Evolutionary conservation across 2,797 vertebrate genomes (phyloP).

Genomic region (Sus cebifrons): DNA sequence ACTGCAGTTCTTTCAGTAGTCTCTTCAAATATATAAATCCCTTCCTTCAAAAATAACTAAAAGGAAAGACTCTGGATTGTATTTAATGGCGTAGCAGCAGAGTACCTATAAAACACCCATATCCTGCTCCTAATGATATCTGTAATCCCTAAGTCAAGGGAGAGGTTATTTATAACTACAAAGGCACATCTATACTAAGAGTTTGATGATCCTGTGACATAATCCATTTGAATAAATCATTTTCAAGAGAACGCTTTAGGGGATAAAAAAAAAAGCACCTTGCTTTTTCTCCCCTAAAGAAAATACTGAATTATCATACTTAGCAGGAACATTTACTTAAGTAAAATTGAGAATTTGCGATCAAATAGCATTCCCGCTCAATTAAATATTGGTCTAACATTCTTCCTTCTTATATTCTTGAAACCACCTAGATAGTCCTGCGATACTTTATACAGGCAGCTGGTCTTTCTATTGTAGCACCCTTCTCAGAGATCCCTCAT

Average conservation of each 20-base stretch:
- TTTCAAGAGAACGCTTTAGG: constrained; percentile 53
- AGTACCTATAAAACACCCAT: constrained; percentile 44
- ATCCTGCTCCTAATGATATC: constrained; percentile 45
- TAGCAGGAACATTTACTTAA: constrained; percentile 34
- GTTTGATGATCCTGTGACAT: constrained; percentile 57
- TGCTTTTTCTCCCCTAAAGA: background rate
- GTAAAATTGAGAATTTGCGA: constrained; percentile 60
- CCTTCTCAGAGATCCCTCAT: background rate
- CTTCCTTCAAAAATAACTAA: constrained; percentile 71
- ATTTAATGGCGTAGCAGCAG: constrained; percentile 37
- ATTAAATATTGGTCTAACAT: constrained; percentile 21
- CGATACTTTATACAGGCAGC: background rate
- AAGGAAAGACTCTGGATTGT: constrained; percentile 40
- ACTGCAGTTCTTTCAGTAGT: constrained; percentile 45
- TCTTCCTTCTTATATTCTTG: constrained; percentile 2
- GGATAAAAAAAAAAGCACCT: background rate
- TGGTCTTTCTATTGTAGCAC: constrained; percentile 1
- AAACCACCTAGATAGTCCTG: background rate
- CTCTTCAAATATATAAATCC: constrained; percentile 63
- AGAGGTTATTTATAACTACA: constrained; percentile 52
- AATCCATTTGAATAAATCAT: constrained; percentile 51
- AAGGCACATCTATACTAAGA: background rate
- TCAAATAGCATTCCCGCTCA: constrained; percentile 30
- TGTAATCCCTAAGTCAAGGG: constrained; percentile 36
- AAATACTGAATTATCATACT: constrained; percentile 49